Percentiles rank a stretch among this genome's conserved stretches.
Evolutionary conservation across 2,888 invertebrate species (phyloP).

Genomic region (Timandra comae): DNA sequence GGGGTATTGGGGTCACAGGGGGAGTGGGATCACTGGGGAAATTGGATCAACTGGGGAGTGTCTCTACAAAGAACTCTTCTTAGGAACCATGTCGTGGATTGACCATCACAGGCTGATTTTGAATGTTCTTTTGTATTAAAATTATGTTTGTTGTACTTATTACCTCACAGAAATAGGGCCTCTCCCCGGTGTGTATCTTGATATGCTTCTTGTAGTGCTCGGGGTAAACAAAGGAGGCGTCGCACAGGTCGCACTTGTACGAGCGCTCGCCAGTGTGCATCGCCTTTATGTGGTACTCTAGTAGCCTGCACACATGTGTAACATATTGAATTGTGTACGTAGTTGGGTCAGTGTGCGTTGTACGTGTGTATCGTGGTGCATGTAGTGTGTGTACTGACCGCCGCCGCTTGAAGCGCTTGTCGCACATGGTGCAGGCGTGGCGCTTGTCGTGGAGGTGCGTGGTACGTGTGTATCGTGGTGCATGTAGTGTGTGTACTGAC

Average conservation of each 20-base stretch:
- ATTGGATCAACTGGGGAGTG: no score
- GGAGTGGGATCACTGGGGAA: no score
- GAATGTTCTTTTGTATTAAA: no score
- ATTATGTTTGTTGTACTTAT: no score
- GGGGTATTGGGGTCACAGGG: no score
- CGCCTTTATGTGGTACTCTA: slow-evolving; percentile 89
- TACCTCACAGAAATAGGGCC: slow-evolving; percentile 85
- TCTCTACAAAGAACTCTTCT: no score
- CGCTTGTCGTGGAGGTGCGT: slow-evolving; percentile 85
- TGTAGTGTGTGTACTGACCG: no score
- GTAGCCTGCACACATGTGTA: slow-evolving; percentile 68
- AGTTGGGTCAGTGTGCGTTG: no score
- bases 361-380: no score
- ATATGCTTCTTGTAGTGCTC: slow-evolving; percentile 89
- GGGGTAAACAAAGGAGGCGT: slow-evolving; percentile 88
- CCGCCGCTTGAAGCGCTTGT: slow-evolving; percentile 83
- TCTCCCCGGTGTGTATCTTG: slow-evolving; percentile 85
- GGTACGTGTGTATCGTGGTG: no score
- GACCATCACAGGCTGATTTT: no score
- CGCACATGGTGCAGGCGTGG: slow-evolving; percentile 82
- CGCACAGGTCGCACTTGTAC: slow-evolving; percentile 82
- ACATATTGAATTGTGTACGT: neutral
- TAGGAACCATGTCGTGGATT: neutral
- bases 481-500: no score
- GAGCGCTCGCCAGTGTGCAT: slow-evolving; percentile 88